A percentile compares a stretch with the other conserved stretches of the same genome.
These are phyloP conservation scores for Turdus rufiventris DNA, from an alignment of 2,113 vertebrate species.

Conservation along the genomic window DNA sequence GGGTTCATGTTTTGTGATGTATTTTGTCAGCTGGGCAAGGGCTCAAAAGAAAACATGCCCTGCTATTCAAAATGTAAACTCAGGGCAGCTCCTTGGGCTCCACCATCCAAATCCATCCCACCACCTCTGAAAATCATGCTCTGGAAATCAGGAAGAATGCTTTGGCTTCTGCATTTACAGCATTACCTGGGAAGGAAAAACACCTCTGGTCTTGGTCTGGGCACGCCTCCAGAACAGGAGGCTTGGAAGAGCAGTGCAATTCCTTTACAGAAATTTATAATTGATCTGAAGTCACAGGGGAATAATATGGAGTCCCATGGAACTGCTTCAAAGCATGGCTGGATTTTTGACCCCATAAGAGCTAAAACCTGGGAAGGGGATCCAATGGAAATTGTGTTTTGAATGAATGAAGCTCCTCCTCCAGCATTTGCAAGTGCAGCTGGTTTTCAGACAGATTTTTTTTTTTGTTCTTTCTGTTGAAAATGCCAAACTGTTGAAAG, in stretches of 20 bases:
- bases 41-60: background rate
- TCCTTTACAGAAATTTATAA: background rate
- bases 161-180: background rate
- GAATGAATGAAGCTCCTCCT: slow-evolving; percentile 28
- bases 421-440: slow-evolving; percentile 51
- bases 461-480: background rate
- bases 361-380: background rate
- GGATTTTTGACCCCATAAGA: background rate
- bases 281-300: background rate
- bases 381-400: slow-evolving; percentile 30
- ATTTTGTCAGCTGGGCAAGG: background rate
- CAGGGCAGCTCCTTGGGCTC: background rate
- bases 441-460: slow-evolving; percentile 28
- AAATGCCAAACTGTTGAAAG: slow-evolving; percentile 61
- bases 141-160: background rate
- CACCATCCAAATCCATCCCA: background rate
- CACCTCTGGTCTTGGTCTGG: background rate
- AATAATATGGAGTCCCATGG: background rate
- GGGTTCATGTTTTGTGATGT: background rate
- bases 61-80: background rate
- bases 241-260: background rate
- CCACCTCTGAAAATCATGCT: background rate
- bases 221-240: background rate
- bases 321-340: slow-evolving; percentile 24
- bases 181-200: background rate